Conservation (phyloP, 2,113 vertebrate genomes). For the Eolophus roseicapilla region DNA sequence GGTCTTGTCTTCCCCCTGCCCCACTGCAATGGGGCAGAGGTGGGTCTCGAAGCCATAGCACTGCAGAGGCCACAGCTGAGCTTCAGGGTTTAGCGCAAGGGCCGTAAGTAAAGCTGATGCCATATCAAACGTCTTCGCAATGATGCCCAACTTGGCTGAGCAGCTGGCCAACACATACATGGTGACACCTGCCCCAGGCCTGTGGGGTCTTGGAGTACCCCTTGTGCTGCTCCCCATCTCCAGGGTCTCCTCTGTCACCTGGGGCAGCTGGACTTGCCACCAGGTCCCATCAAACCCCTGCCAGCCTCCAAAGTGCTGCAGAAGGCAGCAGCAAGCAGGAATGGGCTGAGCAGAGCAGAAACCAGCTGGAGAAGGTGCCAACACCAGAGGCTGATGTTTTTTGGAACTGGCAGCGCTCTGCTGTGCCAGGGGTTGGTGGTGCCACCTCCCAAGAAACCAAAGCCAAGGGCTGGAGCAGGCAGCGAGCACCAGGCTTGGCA, state of each 20-base stretch:
- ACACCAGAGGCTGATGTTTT: fast-evolving
- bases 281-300: fast-evolving
- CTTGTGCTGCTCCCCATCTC: background rate
- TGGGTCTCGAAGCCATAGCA: background rate
- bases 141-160: background rate
- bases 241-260: background rate
- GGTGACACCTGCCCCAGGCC: background rate
- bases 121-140: background rate
- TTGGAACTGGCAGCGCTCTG: fast-evolving
- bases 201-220: background rate
- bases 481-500: background rate
- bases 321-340: background rate
- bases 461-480: background rate
- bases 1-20: background rate
- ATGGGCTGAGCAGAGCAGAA: background rate
- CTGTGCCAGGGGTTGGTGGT: fast-evolving
- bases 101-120: background rate
- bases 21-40: background rate
- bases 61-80: background rate
- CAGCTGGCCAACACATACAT: background rate
- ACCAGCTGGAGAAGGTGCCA: background rate
- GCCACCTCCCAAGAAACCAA: background rate
- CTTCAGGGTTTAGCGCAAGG: background rate
- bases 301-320: background rate
- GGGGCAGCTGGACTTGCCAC: background rate